Base-by-base conservation (phyloP, 2,888 invertebrate genomes). In the Amiota communis region DNA sequence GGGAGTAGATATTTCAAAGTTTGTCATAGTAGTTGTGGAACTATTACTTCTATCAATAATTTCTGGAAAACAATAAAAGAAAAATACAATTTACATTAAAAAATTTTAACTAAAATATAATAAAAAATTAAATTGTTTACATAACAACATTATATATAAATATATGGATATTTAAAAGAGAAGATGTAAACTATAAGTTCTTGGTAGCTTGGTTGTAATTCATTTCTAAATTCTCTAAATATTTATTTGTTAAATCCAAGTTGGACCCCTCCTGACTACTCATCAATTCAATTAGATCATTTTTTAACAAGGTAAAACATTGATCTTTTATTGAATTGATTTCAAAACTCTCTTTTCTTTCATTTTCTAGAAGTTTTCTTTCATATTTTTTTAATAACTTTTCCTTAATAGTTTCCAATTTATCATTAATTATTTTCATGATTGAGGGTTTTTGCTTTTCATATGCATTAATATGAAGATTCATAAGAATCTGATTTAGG, bases 41-140 rank as follows among this genome's bases (percentile, higher is more conserved):
- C 74, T 78, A 73, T 6, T 36, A 36, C 36, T 2, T 6, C 81
- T 82, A 71, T 85, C 84, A 80, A 77, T 78, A 81, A 87, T 89
- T 75, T 88, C 89, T 89, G 77, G 48, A 57, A 49, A 48, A n/a
- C n/a, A n/a, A n/a, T n/a, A n/a, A n/a, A 65, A 59, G 11, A 77
- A 53, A 59, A 68, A 70, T 69, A 8, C 4, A 57, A 36, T 15
- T 64, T 10, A 71, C 49, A 63, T 56, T n/a, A 20, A 46, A 20
- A 2, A 6, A 46, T 0, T 15, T 8, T 15, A 4, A 49, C 1
- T 12, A 48, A 63, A n/a, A 17, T 48, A 11, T 49, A 9, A 13
- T 56, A 71, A 6, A 73, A 23, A 51, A 53, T 20, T 36, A 63
- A 67, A 67, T 4, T 8, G 11, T 11, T 61, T 68, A 61, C 12